Evolutionary conservation across 2,113 vertebrate genomes (phyloP), one percentile per base, ranked within the genome.

Genomic region (Pelvicachromis taeniatus): DNA sequence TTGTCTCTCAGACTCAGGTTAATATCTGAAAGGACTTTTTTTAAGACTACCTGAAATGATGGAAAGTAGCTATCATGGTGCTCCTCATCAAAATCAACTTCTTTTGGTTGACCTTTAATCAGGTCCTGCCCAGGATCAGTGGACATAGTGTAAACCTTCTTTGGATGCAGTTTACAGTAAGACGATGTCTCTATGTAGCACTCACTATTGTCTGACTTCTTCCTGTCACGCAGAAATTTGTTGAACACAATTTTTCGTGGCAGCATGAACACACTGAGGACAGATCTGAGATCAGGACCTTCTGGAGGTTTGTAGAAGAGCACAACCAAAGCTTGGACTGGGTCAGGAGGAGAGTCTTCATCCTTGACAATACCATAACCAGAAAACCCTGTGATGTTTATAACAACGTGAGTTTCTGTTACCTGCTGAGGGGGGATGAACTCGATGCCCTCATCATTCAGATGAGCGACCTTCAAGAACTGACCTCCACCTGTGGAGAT

Each of bases 381-480:
- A 26, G 26, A 26, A 26, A 26, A 26, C 26, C 26, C 26, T 26
- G 26, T 26, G 26, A 26, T 26, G 26, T 59, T 63, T 13, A 81
- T 33, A 23, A 82, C 9, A 3, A 86, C n/a, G n/a, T 86, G 79
- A 48, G 56, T 86, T 23, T 82, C 79, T 52, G n/a, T n/a, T n/a
- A n/a, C n/a, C n/a, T n/a, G n/a, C n/a, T n/a, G n/a, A n/a, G n/a
- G n/a, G n/a, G n/a, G n/a, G n/a, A n/a, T n/a, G n/a, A n/a, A n/a
- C n/a, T n/a, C n/a, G n/a, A n/a, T n/a, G n/a, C n/a, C n/a, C n/a
- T n/a, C n/a, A n/a, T n/a, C n/a, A n/a, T n/a, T n/a, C n/a, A n/a
- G n/a, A n/a, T n/a, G n/a, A n/a, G n/a, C n/a, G n/a, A n/a, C n/a
- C n/a, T n/a, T n/a, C n/a, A n/a, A n/a, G n/a, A n/a, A n/a, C n/a